Evolutionary conservation across 64 coral and sea anemone genomes (phyloP).

Genomic region (Montipora efflorescens): DNA sequence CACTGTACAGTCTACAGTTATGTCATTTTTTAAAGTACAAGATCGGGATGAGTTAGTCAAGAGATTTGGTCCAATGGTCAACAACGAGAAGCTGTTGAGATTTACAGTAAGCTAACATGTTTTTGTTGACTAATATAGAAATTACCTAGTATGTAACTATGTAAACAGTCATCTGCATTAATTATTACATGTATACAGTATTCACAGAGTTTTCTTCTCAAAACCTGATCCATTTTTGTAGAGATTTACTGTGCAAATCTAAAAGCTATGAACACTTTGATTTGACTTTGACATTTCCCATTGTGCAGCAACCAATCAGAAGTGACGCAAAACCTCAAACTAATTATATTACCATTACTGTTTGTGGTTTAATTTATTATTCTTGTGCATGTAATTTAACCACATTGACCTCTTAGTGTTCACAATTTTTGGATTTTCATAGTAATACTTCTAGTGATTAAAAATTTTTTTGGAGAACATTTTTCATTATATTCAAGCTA

Average conservation of each 20-base stretch:
- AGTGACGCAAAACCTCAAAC: background rate
- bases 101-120: background rate
- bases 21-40: background rate
- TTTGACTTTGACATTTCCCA: background rate
- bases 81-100: background rate
- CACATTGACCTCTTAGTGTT: background rate
- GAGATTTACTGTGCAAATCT: background rate
- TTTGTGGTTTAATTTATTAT: background rate
- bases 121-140: constrained; percentile 5
- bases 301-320: background rate
- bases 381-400: background rate
- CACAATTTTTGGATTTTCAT: background rate
- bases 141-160: constrained; percentile 2
- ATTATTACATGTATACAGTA: background rate
- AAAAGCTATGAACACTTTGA: background rate
- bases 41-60: background rate
- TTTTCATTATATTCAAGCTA: background rate
- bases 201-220: background rate
- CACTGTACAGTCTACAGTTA: background rate
- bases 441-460: background rate
- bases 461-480: background rate
- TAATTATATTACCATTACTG: background rate
- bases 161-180: background rate
- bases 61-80: background rate
- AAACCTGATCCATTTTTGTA: background rate